These are phyloP conservation scores for Resseliella maxima DNA, from an alignment of 2,888 invertebrate genomes.

Conservation along the genomic window DNA sequence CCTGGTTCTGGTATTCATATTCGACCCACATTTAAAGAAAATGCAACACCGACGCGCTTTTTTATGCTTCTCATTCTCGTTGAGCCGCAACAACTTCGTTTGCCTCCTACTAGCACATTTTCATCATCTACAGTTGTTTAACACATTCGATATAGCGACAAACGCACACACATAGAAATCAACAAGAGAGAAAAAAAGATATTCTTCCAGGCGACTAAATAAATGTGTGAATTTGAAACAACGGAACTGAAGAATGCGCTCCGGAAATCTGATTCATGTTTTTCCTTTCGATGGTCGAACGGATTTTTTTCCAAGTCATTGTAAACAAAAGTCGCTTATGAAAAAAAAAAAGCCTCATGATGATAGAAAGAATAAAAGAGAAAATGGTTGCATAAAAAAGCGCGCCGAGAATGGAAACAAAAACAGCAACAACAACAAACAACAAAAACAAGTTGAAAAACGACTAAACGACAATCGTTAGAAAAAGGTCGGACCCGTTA, in stretches of 20 bases:
- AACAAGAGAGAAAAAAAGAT: background rate
- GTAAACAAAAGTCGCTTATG: background rate
- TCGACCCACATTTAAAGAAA: background rate
- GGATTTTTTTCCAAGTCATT: background rate
- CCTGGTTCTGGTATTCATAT: background rate
- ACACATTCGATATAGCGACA: background rate
- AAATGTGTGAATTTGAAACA: background rate
- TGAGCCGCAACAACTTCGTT: background rate
- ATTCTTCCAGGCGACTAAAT: constrained; percentile 45
- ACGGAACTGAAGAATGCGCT: background rate
- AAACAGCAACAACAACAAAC: background rate
- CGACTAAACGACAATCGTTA: constrained; percentile 24
- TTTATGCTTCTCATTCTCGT: background rate
- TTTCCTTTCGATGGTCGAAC: background rate
- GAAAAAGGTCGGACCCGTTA: background rate
- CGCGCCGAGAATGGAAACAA: background rate
- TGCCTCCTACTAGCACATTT: background rate
- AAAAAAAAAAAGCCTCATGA: background rate
- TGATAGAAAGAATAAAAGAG: background rate
- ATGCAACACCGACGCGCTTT: background rate
- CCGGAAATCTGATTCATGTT: constrained; percentile 44
- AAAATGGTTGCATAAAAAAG: no score
- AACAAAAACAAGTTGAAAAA: constrained; percentile 5
- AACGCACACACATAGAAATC: no score
- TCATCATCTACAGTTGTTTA: background rate